Evolutionary conservation across 2,797 vertebrate species (phyloP), one percentile per base, ranked within the genome.

Genomic region (Vultur gryphus): DNA sequence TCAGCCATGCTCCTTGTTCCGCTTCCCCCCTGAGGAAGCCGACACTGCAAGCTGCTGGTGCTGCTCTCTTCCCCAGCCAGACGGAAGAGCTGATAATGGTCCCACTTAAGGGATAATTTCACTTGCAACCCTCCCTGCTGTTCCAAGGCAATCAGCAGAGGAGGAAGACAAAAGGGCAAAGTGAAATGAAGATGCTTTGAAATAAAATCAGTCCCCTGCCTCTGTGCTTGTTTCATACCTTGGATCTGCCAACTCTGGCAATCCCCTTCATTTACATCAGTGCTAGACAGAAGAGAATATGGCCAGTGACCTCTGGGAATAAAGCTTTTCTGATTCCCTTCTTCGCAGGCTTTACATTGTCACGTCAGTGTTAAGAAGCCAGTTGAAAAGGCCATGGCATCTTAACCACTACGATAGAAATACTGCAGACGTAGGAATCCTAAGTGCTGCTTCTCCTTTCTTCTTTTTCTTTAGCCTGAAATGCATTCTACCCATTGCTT

Each of bases 111-210:
- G 49, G 39, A 41, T 69, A 37, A 82, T 90, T 96, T 58, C 85
- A 16, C 62, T 72, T 65, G 41, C 51, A 92, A 24, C 69, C 31
- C 43, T 91, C 61, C 67, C 52, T 44, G 57, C 87, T 81, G 65
- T 61, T 92, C 79, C 75, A 51, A 20, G 43, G 91, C 85, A 89
- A 51, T 93, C 85, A 86, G 52, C 75, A 77, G 77, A 90, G 37
- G 44, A 81, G 49, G 66, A 73, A 84, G 80, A 48, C 82, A 86
- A 31, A 89, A 90, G 55, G 55, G 23, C 0, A 0, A 66, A 66
- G 58, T 55, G 66, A 88, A 86, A 51, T 1, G 8, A 82, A 89
- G 67, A 70, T 2, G 4, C 80, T 95, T 66, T 41, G 41, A 93
- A 85, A 52, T 61, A n/a, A 92, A 93, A 92, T 84, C 71, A 62